These are phyloP conservation scores for Astyanax mexicanus DNA, from an alignment of 2,797 vertebrate species.

Conservation along the genomic window DNA sequence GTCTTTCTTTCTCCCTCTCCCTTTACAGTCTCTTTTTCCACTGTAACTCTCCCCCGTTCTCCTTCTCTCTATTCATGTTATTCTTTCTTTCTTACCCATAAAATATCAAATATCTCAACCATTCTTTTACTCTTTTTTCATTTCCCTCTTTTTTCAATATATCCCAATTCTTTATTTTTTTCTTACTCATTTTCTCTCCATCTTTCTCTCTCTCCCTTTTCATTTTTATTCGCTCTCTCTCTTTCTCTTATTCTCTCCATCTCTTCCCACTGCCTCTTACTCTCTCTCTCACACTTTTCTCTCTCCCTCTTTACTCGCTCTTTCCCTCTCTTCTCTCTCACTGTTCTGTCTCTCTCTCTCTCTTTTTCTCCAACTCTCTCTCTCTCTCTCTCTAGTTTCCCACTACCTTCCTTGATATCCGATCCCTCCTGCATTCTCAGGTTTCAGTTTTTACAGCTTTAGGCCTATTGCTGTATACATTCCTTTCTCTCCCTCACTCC, in stretches of 20 bases:
- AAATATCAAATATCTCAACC: too few species aligned
- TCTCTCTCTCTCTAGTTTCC: slow-evolving; percentile 79
- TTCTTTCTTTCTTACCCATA: not conserved
- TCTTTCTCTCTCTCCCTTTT: not conserved
- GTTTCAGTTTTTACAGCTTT: slow-evolving; percentile 99
- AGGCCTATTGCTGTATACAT: slow-evolving; percentile 97
- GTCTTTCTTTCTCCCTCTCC: slow-evolving; percentile 45
- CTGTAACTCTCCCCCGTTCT: slow-evolving; percentile 16
- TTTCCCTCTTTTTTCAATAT: slow-evolving; percentile 79
- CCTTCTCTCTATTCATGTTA: not conserved
- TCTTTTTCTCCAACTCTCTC: not conserved
- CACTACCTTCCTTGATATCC: slow-evolving; percentile 99
- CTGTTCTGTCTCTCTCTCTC: slow-evolving; percentile 21
- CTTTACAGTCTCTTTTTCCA: slow-evolving; percentile 67
- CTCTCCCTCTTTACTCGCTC: slow-evolving; percentile 38
- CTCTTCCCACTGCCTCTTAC: slow-evolving; percentile 65
- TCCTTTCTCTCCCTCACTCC: slow-evolving; percentile 93
- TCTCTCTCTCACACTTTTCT: slow-evolving; percentile 78
- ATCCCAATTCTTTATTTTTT: too few species aligned
- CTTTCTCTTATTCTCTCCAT: slow-evolving; percentile 78
- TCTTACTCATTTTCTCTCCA: not conserved
- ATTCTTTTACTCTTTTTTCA: too few species aligned
- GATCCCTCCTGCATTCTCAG: slow-evolving; percentile 89
- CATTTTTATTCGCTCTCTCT: slow-evolving; percentile 75
- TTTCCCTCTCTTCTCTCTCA: slow-evolving; percentile 65